Conservation (phyloP, 2,888 invertebrate genomes). For the Poecilobothrus nobilitatus region DNA sequence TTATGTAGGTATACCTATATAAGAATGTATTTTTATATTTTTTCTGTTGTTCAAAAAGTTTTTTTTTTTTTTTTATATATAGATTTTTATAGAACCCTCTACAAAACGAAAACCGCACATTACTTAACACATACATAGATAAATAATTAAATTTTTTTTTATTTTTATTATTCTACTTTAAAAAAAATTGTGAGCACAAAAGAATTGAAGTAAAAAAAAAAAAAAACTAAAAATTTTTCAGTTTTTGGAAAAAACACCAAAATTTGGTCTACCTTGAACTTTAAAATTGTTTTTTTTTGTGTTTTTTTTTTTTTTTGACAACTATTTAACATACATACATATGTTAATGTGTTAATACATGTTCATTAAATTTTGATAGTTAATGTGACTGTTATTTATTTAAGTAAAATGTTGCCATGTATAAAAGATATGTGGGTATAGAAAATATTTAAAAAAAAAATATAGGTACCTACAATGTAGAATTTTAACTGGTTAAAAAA, state of each 20-base stretch:
- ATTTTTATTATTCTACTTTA: neutral
- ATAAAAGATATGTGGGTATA: no score
- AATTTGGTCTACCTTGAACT: conserved; percentile 39
- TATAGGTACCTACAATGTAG: no score
- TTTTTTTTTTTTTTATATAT: no score
- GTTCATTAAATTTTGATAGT: conserved; percentile 20
- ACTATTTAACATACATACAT: conserved; percentile 14
- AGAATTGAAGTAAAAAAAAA: conserved; percentile 13
- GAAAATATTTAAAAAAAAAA: no score
- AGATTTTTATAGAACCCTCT: neutral
- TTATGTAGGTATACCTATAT: no score
- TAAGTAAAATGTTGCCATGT: no score
- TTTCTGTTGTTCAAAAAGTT: neutral
- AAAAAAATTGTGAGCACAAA: conserved; percentile 9
- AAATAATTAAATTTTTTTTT: neutral
- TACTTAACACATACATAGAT: neutral
- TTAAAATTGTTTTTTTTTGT: conserved; percentile 24
- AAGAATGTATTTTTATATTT: neutral
- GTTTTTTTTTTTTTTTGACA: neutral
- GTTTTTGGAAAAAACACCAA: conserved; percentile 18
- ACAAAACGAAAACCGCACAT: neutral
- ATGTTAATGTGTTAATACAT: conserved; percentile 17
- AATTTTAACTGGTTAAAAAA: no score
- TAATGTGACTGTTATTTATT: no score
- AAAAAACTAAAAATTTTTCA: conserved; percentile 10